phyloP scores from a whole-genome alignment of 2,113 vertebrate genomes.

The Corythornis madagascariensis region DNA sequence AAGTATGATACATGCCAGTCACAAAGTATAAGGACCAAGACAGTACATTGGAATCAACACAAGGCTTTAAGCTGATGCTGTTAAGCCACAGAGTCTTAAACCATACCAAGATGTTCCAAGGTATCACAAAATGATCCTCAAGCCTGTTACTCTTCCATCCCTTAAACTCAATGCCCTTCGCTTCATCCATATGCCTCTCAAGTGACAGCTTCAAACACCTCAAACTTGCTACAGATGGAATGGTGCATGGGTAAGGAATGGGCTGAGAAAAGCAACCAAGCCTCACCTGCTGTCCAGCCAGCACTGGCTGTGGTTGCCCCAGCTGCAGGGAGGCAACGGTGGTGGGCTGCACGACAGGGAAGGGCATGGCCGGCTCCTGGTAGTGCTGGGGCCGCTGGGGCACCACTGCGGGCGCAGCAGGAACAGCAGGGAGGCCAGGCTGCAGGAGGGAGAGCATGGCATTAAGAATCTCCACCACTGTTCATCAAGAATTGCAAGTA shows the following conservation, averaged over 20 bases:
- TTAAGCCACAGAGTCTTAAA: not conserved
- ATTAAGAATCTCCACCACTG: not conserved
- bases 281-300: constrained; percentile 82
- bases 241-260: accelerated
- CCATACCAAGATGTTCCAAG: not conserved
- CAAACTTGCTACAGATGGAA: not conserved
- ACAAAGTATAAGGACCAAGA: not conserved
- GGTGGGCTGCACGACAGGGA: constrained; percentile 63
- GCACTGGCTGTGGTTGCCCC: constrained; percentile 55
- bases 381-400: constrained; percentile 70
- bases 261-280: not conserved
- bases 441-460: constrained; percentile 12
- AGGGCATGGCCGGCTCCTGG: constrained; percentile 73
- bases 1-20: not conserved
- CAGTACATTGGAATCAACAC: not conserved
- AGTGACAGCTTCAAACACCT: not conserved
- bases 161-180: not conserved
- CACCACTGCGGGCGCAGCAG: not conserved
- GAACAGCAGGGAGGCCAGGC: constrained; percentile 50
- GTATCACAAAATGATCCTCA: too few species aligned
- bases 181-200: not conserved
- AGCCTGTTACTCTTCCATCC: not conserved
- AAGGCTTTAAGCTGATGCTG: not conserved
- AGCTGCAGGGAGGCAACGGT: constrained; percentile 52
- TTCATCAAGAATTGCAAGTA: not conserved